Conservation (phyloP, 2,888 invertebrate species). For the Coenonympha glycerion region DNA sequence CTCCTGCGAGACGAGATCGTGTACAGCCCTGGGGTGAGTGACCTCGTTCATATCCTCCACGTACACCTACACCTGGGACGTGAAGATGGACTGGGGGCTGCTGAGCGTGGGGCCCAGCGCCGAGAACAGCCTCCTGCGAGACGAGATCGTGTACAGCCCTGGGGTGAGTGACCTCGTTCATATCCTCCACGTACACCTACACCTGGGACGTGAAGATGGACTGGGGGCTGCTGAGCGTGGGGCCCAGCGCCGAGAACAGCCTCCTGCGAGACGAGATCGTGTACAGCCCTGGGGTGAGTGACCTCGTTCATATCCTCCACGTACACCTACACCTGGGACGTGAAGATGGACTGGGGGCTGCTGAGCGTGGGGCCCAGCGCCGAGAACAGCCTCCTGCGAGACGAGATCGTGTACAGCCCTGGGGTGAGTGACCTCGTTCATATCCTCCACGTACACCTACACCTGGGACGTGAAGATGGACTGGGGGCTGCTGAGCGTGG, state of each 20-base stretch:
- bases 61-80: conserved; percentile 98
- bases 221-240: conserved; percentile 96
- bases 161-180: conserved; percentile 81
- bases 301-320: conserved; percentile 85
- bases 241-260: conserved; percentile 89
- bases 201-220: conserved; percentile 99
- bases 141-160: conserved; percentile 96
- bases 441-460: conserved; percentile 96
- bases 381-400: conserved; percentile 92
- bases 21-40: conserved; percentile 90
- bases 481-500: conserved; percentile 96
- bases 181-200: conserved; percentile 96
- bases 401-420: conserved; percentile 96
- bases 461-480: conserved; percentile 99
- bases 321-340: conserved; percentile 98
- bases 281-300: conserved; percentile 90
- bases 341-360: conserved; percentile 99
- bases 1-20: conserved; percentile 96
- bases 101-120: conserved; percentile 90
- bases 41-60: conserved; percentile 85
- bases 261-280: conserved; percentile 96
- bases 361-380: conserved; percentile 90
- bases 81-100: conserved; percentile 99
- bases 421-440: conserved; percentile 80
- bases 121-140: conserved; percentile 92